phyloP scores from a whole-genome alignment of 2,888 invertebrate species.

The Zygothrica quintamaculata region DNA sequence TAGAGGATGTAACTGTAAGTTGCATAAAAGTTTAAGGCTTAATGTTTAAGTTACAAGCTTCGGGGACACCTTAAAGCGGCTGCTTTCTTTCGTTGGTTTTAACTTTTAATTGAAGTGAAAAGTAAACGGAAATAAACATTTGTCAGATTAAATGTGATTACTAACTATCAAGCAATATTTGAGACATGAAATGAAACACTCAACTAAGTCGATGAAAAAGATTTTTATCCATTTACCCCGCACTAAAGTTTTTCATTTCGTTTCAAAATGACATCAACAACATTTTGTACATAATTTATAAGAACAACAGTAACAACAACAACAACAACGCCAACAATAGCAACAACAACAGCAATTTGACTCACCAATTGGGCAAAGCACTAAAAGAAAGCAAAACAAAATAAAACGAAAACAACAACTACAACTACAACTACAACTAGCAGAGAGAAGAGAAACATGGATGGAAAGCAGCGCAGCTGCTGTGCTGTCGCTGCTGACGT shows the following conservation, averaged over 20 bases:
- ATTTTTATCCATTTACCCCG: slow-evolving; percentile 1
- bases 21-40: slow-evolving; percentile 18
- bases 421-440: slow-evolving; percentile 25
- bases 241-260: slow-evolving; percentile 39
- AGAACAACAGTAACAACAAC: slow-evolving; percentile 35
- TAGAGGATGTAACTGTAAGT: slow-evolving; percentile 5
- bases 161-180: not conserved
- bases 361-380: slow-evolving; percentile 30
- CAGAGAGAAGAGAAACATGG: slow-evolving; percentile 40
- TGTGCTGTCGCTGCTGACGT: not conserved
- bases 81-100: not conserved
- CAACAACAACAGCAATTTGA: slow-evolving; percentile 8
- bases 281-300: slow-evolving; percentile 63
- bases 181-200: not conserved
- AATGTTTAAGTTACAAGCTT: slow-evolving; percentile 3
- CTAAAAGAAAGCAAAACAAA: slow-evolving; percentile 24
- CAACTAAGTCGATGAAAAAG: not conserved
- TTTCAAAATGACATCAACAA: slow-evolving; percentile 63
- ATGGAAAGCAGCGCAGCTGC: slow-evolving; percentile 51
- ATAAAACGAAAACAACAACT: slow-evolving; percentile 35
- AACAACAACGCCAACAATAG: too few relatives aligned
- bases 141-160: slow-evolving; percentile 3
- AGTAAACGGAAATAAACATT: slow-evolving; percentile 3
- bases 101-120: slow-evolving; percentile 1
- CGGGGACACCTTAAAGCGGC: slow-evolving; percentile 1